A percentile compares a stretch with the other conserved stretches of the same genome.
These are phyloP conservation scores for Ciconia stormi DNA, from an alignment of 2,113 vertebrate genomes.

Conservation along the genomic window DNA sequence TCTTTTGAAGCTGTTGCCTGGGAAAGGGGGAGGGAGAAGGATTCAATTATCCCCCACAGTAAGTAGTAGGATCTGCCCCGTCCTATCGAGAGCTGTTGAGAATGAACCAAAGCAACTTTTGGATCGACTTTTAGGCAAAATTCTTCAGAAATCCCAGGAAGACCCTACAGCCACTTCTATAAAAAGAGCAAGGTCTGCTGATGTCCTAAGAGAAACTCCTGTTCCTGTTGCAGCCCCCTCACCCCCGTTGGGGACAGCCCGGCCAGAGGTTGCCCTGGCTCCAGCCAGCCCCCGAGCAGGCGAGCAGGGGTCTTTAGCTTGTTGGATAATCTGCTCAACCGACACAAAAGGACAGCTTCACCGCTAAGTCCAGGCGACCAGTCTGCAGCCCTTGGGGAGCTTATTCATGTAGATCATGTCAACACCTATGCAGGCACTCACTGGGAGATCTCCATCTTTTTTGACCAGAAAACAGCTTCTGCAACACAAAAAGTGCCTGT, in stretches of 20 bases:
- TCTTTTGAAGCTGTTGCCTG: slow-evolving; percentile 54
- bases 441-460: not conserved
- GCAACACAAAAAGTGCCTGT: not conserved
- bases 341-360: not conserved
- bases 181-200: not conserved
- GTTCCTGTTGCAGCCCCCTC: not conserved
- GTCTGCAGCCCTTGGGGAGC: not conserved
- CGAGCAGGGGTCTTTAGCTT: rapidly evolving
- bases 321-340: not conserved
- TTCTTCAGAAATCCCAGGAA: not conserved
- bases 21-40: slow-evolving; percentile 31
- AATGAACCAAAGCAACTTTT: not conserved
- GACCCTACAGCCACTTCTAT: not conserved
- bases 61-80: not conserved
- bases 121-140: not conserved
- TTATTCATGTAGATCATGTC: not conserved
- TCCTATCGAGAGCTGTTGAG: not conserved
- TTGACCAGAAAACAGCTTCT: not conserved
- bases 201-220: not conserved
- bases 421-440: not conserved
- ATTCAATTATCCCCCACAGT: not conserved
- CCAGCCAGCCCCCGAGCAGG: not conserved
- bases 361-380: not conserved
- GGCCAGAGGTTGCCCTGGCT: not conserved
- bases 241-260: rapidly evolving